Evolutionary conservation across 2,797 vertebrate species (phyloP), one percentile per base, ranked within the genome.

Genomic region (Limnodromus scolopaceus): DNA sequence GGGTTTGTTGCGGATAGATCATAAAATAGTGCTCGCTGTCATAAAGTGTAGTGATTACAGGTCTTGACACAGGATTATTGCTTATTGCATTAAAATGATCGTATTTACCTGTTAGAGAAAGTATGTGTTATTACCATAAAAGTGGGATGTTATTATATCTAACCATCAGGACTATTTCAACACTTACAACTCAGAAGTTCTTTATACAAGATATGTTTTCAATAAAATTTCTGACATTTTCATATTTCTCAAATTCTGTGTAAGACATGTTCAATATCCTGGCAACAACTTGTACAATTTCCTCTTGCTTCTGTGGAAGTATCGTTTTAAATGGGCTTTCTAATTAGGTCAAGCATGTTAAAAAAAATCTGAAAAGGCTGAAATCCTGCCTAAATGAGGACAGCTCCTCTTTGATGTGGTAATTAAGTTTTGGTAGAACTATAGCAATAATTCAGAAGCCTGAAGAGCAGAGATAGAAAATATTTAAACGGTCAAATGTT

Each of bases 371-470:
- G 60, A 30, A 90, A 94, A 86, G 39, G 58, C 66, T 92, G 85
- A 94, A 92, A 92, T 92, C 51, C 77, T 90, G 39, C 39, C 51
- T 95, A 86, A 94, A 96, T 53, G 65, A 95, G 91, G 79, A 88
- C 84, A 96, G 80, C 32, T 96, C 43, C 76, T 49, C 82, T 96
- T 96, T 96, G 92, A 95, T 97, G 87, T 97, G 94, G 34, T 94
- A 96, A 95, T 95, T 94, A 93, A 82, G 70, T 88, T 93, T 94
- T 96, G 77, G 77, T 87, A 89, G 78, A 92, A 81, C 60, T 92
- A 46, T 22, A 85, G 58, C 64, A 91, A 84, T 93, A 92, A 91
- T 91, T 95, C 88, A 95, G 54, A 94, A 95, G 72, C 34, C 72
- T 82, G 66, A 92, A 88, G 39, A 94, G 57, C 49, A 96, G 53